Conservation (phyloP, 2,113 vertebrate genomes). For the Clarias macrocephalus region DNA sequence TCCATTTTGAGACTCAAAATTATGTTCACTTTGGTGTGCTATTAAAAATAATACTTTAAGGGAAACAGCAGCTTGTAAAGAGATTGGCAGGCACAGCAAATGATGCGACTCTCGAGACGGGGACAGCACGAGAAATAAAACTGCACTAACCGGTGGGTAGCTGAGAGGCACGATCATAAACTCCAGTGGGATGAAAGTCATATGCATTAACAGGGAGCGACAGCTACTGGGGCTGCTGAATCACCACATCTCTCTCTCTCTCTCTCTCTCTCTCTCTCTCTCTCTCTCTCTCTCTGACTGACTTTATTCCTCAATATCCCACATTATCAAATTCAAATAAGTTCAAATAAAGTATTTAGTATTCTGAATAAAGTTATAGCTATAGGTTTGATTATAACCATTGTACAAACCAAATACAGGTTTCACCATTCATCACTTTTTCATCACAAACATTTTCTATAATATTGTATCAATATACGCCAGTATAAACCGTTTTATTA, state of each 20-base stretch:
- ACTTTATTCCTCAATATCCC: background rate
- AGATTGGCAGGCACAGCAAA: constrained; percentile 21
- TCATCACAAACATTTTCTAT: background rate
- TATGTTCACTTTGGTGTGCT: constrained; percentile 5
- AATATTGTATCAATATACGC: background rate
- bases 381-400: background rate
- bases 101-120: constrained; percentile 5
- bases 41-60: constrained; percentile 14
- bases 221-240: constrained; percentile 40
- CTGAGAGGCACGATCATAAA: constrained; percentile 17
- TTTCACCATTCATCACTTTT: background rate
- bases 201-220: constrained; percentile 45
- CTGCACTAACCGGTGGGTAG: constrained; percentile 11
- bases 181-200: constrained; percentile 51
- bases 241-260: constrained; percentile 24
- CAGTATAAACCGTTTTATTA: no score
- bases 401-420: background rate
- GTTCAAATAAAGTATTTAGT: background rate
- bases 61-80: background rate
- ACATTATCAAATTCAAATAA: background rate
- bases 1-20: no score
- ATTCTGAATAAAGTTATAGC: background rate
- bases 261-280: background rate
- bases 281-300: constrained; percentile 19
- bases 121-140: background rate